Evolutionary conservation across 2,797 vertebrate species (phyloP), one percentile per base, ranked within the genome.

Genomic region (Strix occidentalis): DNA sequence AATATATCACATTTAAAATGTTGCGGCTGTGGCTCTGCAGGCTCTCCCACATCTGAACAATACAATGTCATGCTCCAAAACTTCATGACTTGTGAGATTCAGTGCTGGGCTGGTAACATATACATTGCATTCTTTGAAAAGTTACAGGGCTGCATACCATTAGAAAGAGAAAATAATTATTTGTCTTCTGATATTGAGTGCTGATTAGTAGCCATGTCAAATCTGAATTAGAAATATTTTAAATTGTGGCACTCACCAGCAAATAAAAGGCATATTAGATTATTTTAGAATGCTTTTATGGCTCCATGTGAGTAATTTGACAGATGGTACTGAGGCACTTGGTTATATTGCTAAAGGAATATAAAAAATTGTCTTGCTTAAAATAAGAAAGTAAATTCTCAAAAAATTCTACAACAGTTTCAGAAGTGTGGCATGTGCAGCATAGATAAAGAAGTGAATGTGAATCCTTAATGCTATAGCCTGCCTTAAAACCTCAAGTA

Each of bases 251-350:
- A 82, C 69, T 94, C 41, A 28, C 46, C 18, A 66, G 66, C 74
- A 94, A 63, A 91, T 75, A 90, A 90, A 96, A 96, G 76, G 37
- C 24, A 0, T 82, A 92, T 93, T 95, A 91, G 85, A 79, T 95
- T 88, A 90, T 88, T 89, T 93, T 61, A 74, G 82, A 88, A 84
- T 76, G 70, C 48, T 96, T 96, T 95, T 81, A 66, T 86, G 84
- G 58, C 84, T 96, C 83, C 16, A 5, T 84, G 69, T 88, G 95
- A 96, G 69, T 92, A 95, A 93, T 88, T 84, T 0, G 3, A 96
- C 93, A 95, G 95, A 95, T 97, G 96, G 96, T 74, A 68, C 84
- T 72, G 46, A 96, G 85, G 75, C 94, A 66, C 80, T 91, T 90
- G 56, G 51, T 76, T 96, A 57, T 53, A 86, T 83, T 46, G 84